Evolutionary conservation across 2,888 invertebrate genomes (phyloP).

Genomic region (Subacronicta megacephala): DNA sequence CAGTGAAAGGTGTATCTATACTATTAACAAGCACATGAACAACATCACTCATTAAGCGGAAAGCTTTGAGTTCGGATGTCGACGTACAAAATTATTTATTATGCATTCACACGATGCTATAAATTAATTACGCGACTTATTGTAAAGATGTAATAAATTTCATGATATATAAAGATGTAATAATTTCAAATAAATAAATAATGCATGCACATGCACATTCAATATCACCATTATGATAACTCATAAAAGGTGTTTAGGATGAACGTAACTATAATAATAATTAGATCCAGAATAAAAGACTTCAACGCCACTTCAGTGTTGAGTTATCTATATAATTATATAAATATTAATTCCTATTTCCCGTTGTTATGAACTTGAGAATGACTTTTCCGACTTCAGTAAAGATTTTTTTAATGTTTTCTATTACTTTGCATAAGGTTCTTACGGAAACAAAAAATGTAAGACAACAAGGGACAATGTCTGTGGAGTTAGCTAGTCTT

Average conservation of each 20-base stretch:
- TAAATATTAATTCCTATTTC: too few relatives aligned
- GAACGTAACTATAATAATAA: constrained; percentile 5
- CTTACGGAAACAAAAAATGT: too few relatives aligned
- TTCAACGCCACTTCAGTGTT: too few relatives aligned
- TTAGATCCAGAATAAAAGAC: constrained; percentile 49
- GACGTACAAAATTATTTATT: constrained; percentile 6
- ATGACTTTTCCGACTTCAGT: too few relatives aligned
- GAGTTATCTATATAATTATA: too few relatives aligned
- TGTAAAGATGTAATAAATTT: not conserved
- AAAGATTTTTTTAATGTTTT: too few relatives aligned
- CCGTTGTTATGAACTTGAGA: too few relatives aligned
- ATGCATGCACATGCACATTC: not conserved
- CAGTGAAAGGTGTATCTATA: constrained; percentile 54
- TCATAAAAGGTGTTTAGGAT: constrained; percentile 4
- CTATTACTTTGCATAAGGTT: too few relatives aligned
- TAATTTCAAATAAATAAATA: not conserved
- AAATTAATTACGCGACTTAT: not conserved
- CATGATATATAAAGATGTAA: not conserved
- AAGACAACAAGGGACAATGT: too few relatives aligned
- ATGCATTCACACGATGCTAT: not conserved
- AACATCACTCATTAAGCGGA: constrained; percentile 6
- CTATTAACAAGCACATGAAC: constrained; percentile 26
- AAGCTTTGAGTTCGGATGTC: constrained; percentile 11
- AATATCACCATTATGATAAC: not conserved
- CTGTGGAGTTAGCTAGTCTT: too few relatives aligned